A percentile compares a stretch with the other conserved stretches of the same genome.
Conservation (phyloP, 2,113 vertebrate species). For the Poicephalus meyeri region DNA sequence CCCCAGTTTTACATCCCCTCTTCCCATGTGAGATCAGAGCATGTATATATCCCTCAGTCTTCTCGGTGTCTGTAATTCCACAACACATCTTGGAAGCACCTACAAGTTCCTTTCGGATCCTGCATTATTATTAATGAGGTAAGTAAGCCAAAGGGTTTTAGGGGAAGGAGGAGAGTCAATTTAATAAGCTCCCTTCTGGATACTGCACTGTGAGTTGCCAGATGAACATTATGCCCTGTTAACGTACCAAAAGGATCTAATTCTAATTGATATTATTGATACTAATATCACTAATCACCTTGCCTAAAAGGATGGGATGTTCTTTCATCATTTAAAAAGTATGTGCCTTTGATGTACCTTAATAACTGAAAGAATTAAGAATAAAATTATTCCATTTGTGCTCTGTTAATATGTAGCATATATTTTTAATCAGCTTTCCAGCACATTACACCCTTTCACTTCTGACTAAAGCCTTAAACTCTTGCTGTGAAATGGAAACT, state of each 20-base stretch:
- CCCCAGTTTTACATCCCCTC: neutral
- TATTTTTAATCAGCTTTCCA: conserved; percentile 66
- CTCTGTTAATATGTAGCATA: conserved; percentile 31
- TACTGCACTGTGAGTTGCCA: neutral
- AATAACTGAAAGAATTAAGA: conserved; percentile 43
- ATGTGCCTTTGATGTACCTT: conserved; percentile 9
- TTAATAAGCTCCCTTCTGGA: conserved; percentile 49
- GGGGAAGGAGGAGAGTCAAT: neutral
- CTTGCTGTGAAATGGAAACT: conserved; percentile 32
- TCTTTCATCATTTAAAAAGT: conserved; percentile 22
- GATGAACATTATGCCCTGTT: conserved; percentile 1
- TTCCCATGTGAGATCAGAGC: neutral
- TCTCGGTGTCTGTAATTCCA: neutral
- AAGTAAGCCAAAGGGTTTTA: conserved; percentile 9
- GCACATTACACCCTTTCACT: conserved; percentile 1
- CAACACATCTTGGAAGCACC: neutral
- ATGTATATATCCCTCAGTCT: neutral
- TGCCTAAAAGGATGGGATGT: neutral
- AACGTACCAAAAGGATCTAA: neutral
- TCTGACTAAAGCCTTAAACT: conserved; percentile 17
- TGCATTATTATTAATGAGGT: neutral
- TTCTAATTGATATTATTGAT: conserved; percentile 44
- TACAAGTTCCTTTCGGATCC: neutral
- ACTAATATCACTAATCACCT: conserved; percentile 10
- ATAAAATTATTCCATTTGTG: conserved; percentile 27